These are phyloP conservation scores for Neodiprion fabricii DNA, from an alignment of 1,140 invertebrate genomes.

Conservation along the genomic window DNA sequence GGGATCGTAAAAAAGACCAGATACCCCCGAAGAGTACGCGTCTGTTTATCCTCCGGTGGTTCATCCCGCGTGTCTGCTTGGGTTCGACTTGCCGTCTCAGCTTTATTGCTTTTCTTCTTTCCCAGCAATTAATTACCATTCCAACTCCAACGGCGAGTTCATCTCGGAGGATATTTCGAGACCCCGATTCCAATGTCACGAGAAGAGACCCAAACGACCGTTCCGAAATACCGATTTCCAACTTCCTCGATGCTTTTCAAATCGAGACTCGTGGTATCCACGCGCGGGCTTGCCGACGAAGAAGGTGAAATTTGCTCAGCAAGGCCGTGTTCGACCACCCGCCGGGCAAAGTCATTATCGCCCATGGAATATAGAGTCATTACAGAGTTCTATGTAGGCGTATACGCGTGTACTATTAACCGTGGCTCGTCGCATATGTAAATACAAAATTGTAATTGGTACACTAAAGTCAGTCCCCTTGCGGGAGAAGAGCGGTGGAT, in stretches of 20 bases:
- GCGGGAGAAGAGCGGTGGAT: background rate
- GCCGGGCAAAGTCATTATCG: background rate
- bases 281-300: too few relatives aligned
- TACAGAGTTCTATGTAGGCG: background rate
- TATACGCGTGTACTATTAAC: background rate
- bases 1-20: background rate
- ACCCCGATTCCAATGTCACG: too few relatives aligned
- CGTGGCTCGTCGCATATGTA: background rate
- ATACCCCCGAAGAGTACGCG: background rate
- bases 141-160: background rate
- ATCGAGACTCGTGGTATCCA: too few relatives aligned
- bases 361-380: background rate
- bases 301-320: background rate
- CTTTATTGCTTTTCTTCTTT: background rate
- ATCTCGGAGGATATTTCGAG: too few relatives aligned
- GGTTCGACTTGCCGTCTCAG: background rate
- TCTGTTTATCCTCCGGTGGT: background rate
- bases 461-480: background rate
- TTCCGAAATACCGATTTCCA: too few relatives aligned
- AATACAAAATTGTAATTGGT: constrained; percentile 1
- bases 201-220: too few relatives aligned
- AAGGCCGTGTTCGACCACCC: background rate
- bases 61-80: background rate
- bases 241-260: too few relatives aligned
- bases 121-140: background rate